These are phyloP conservation scores for Pagrus major DNA, from an alignment of 2,113 vertebrate species.

Conservation along the genomic window DNA sequence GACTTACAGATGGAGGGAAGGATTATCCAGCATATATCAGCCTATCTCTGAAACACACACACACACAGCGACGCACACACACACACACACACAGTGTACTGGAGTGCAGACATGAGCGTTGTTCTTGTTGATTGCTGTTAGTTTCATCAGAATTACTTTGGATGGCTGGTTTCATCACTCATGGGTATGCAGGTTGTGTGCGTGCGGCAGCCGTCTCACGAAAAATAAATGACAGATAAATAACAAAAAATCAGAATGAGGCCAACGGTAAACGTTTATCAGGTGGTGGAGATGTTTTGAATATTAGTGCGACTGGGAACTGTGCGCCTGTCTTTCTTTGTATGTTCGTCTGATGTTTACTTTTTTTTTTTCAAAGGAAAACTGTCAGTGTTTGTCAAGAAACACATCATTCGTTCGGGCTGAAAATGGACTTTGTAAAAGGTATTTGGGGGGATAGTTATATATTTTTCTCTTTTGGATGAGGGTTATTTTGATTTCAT, in stretches of 20 bases:
- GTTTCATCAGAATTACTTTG: constrained; percentile 70
- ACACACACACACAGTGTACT: constrained; percentile 5
- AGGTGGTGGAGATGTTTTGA: not conserved
- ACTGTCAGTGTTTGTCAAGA: not conserved
- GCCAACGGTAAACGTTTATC: constrained; percentile 26
- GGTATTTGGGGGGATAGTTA: not conserved
- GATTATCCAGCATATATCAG: constrained; percentile 8
- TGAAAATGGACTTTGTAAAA: not conserved
- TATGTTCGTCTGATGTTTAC: not conserved
- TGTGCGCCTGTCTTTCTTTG: not conserved
- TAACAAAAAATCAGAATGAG: constrained; percentile 6
- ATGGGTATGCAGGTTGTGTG: not conserved
- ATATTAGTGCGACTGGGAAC: not conserved
- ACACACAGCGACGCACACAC: no score
- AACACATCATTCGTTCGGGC: not conserved
- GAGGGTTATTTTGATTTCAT: not conserved
- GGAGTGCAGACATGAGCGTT: constrained; percentile 15
- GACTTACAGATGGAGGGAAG: constrained; percentile 20
- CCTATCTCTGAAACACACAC: not conserved
- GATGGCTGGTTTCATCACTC: constrained; percentile 59
- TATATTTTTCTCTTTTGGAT: not conserved
- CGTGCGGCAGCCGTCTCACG: not conserved
- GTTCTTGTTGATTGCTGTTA: constrained; percentile 61
- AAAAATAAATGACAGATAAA: constrained; percentile 37
- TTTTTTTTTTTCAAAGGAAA: not conserved